Evolutionary conservation across 2,113 vertebrate genomes (phyloP).

Genomic region (Aix galericulata): DNA sequence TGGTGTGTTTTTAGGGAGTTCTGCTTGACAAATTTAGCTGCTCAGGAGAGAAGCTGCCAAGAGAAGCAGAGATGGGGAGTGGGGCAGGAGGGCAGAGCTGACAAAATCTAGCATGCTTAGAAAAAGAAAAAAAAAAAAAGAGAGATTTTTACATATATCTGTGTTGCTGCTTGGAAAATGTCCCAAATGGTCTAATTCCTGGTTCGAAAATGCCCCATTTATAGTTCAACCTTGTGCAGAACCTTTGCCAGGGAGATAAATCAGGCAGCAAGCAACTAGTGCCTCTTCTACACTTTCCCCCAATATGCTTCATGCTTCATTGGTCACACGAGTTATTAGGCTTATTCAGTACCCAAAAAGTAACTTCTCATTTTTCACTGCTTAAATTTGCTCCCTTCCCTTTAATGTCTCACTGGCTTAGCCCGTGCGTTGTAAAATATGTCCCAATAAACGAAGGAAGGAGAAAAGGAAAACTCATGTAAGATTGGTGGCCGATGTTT

Average conservation of each 20-base stretch:
- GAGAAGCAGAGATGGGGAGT: not conserved
- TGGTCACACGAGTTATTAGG: constrained; percentile 55
- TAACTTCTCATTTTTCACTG: constrained; percentile 56
- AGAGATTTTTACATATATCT: not conserved
- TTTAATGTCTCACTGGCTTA: not conserved
- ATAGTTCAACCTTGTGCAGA: constrained; percentile 28
- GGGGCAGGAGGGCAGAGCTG: not conserved
- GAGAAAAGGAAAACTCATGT: not conserved
- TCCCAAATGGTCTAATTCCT: constrained; percentile 4
- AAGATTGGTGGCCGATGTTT: constrained; percentile 68
- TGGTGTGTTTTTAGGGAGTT: constrained; percentile 20
- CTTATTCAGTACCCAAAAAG: constrained; percentile 34
- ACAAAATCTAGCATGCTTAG: not conserved
- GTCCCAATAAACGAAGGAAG: constrained; percentile 64
- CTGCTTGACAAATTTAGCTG: not conserved
- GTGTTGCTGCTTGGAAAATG: not conserved
- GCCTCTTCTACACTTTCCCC: constrained; percentile 12
- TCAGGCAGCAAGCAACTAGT: constrained; percentile 1
- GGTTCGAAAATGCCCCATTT: constrained; percentile 6
- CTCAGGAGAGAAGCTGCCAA: not conserved
- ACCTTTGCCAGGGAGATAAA: constrained; percentile 35
- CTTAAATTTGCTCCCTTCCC: constrained; percentile 24
- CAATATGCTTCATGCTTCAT: constrained; percentile 25
- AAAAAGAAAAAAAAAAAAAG: not conserved
- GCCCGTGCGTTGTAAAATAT: constrained; percentile 62